These are phyloP conservation scores for Trematocara caparti DNA, from an alignment of 2,797 vertebrate genomes.

Conservation along the genomic window DNA sequence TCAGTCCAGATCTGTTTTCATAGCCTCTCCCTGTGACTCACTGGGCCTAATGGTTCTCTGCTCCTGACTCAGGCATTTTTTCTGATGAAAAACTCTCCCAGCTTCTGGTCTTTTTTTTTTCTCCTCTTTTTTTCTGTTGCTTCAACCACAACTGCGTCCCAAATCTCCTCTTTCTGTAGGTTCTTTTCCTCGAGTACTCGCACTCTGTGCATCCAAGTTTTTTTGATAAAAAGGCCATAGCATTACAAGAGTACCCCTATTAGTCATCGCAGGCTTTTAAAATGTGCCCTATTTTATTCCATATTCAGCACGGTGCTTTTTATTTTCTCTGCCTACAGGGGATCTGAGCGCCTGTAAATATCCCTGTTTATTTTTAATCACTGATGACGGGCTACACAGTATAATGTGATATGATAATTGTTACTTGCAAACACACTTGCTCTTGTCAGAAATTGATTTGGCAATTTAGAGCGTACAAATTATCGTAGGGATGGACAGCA, in stretches of 20 bases:
- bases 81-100: conserved; percentile 65
- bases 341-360: conserved; percentile 41
- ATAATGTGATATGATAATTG: conserved; percentile 49
- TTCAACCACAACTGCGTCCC: conserved; percentile 38
- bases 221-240: conserved; percentile 11
- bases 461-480: conserved; percentile 32
- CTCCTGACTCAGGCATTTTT: conserved; percentile 75
- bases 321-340: conserved; percentile 15
- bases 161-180: not conserved
- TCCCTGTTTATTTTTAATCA: conserved; percentile 52
- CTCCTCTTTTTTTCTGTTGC: conserved; percentile 35
- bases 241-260: conserved; percentile 33
- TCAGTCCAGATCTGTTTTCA: conserved; percentile 49
- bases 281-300: conserved; percentile 28
- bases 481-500: conserved; percentile 31
- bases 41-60: conserved; percentile 56
- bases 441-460: conserved; percentile 44
- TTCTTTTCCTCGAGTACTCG: not conserved
- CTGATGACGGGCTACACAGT: not conserved
- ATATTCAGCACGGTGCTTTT: conserved; percentile 3
- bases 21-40: conserved; percentile 68
- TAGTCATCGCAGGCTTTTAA: conserved; percentile 11
- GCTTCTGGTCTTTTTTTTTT: conserved; percentile 62
- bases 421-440: conserved; percentile 21
- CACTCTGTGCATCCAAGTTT: conserved; percentile 30